Evolutionary conservation across 2,113 vertebrate genomes (phyloP), one percentile per base, ranked within the genome.

Genomic region (Plecotus auritus): DNA sequence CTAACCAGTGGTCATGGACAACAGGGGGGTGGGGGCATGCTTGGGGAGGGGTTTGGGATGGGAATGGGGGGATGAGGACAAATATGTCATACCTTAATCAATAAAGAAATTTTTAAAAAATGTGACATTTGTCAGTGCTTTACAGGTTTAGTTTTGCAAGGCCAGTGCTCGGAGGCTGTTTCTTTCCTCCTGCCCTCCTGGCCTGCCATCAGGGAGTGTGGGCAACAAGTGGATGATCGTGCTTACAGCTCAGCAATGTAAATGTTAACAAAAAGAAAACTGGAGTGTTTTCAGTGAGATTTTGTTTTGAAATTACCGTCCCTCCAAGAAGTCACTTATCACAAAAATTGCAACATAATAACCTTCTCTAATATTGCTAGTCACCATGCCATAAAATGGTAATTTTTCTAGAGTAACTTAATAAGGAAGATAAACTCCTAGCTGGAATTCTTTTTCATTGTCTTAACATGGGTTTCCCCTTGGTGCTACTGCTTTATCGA

Each of bases 61-160:
- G n/a, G n/a, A n/a, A n/a, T n/a, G n/a, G n/a, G n/a, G n/a, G n/a
- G n/a, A n/a, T n/a, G n/a, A n/a, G n/a, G n/a, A n/a, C n/a, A n/a
- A n/a, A n/a, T n/a, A n/a, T n/a, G n/a, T n/a, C n/a, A n/a, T n/a
- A n/a, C n/a, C n/a, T n/a, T n/a, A n/a, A n/a, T n/a, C n/a, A n/a
- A n/a, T n/a, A n/a, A n/a, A n/a, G n/a, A n/a, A n/a, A n/a, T n/a
- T n/a, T n/a, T n/a, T n/a, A n/a, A n/a, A 85, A 96, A 96, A 92
- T 61, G 51, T 56, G 40, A 47, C 64, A 49, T 92, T 96, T 72
- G 20, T 69, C 26, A 26, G 42, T 54, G 23, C 51, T 83, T 84
- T 96, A 54, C 59, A 86, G 70, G 40, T 88, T 88, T 86, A n/a
- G 20, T 78, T 93, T 73, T 81, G 42, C 49, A 89, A 89, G 64